A percentile compares a stretch with the other conserved stretches of the same genome.
Evolutionary conservation across 2,797 vertebrate genomes (phyloP).

Genomic region (Capromys pilorides): DNA sequence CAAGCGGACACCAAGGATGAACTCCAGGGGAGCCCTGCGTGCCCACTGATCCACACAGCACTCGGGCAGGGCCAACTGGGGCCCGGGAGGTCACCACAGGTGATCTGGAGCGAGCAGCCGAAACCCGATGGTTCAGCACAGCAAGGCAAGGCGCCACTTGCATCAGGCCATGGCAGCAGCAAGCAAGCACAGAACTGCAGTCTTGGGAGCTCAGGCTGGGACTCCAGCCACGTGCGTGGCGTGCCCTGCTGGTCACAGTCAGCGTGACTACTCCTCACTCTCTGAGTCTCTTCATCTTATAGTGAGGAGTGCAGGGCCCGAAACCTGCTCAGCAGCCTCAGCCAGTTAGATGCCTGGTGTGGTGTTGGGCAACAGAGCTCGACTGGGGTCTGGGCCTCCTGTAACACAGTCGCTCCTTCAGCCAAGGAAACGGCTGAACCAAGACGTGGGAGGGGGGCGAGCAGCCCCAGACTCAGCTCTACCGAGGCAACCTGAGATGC

Average conservation of each 20-base stretch:
- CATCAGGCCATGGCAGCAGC: neutral
- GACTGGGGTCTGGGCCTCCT: neutral
- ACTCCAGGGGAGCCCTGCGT: neutral
- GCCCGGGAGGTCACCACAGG: neutral
- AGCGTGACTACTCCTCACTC: neutral
- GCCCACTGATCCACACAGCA: no score
- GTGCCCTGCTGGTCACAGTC: neutral
- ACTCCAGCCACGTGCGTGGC: neutral
- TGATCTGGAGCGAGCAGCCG: neutral
- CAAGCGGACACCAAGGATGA: neutral
- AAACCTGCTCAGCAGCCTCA: neutral
- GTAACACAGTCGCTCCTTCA: slow-evolving; percentile 11
- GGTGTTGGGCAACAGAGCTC: no score
- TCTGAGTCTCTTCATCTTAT: slow-evolving; percentile 8
- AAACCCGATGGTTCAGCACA: neutral
- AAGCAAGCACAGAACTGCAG: neutral
- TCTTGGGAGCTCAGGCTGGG: neutral
- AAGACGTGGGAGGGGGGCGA: neutral
- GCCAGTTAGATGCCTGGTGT: neutral
- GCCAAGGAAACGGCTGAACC: neutral
- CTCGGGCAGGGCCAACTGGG: neutral
- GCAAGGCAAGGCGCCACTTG: neutral
- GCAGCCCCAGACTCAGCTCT: neutral
- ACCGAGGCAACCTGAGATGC: neutral
- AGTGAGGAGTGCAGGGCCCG: neutral